phyloP scores from a whole-genome alignment of 2,888 invertebrate genomes.

The Drosophila kambysellisi region DNA sequence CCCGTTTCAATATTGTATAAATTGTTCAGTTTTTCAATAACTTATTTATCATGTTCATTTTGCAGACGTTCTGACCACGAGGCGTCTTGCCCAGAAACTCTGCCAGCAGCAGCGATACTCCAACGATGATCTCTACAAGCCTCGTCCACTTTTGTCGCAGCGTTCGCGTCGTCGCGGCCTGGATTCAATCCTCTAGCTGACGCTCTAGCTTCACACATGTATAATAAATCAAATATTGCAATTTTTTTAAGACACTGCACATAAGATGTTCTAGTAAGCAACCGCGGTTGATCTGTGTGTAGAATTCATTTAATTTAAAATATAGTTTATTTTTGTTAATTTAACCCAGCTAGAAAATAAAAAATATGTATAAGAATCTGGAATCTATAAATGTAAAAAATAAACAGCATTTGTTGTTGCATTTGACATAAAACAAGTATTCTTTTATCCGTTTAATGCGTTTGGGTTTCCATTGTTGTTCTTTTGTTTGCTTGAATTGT shows the following conservation, averaged over 20 bases:
- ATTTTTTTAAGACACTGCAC: neutral
- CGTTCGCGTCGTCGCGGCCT: conserved; percentile 86
- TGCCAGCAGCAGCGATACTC: conserved; percentile 87
- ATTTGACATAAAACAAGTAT: conserved; percentile 67
- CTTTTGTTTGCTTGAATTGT: conserved; percentile 39
- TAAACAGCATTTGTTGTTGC: conserved; percentile 58
- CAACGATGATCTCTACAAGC: conserved; percentile 90
- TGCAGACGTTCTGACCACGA: conserved; percentile 46
- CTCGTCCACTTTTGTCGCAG: conserved; percentile 87
- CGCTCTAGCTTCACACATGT: neutral
- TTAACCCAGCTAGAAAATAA: neutral
- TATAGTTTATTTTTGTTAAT: conserved; percentile 3
- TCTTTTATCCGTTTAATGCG: conserved; percentile 54
- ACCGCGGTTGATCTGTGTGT: neutral
- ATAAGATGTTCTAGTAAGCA: neutral
- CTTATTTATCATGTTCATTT: conserved; percentile 8
- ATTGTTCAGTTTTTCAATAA: neutral
- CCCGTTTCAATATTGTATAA: neutral
- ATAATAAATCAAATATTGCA: conserved; percentile 15
- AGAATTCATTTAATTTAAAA: conserved; percentile 1
- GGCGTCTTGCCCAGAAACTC: conserved; percentile 67
- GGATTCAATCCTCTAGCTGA: conserved; percentile 69
- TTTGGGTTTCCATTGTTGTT: conserved; percentile 34
- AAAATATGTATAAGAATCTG: neutral
- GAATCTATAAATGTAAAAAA: conserved; percentile 13